These are phyloP conservation scores for Drosophila carrolli DNA, from an alignment of 1,140 invertebrate genomes.

Conservation along the genomic window DNA sequence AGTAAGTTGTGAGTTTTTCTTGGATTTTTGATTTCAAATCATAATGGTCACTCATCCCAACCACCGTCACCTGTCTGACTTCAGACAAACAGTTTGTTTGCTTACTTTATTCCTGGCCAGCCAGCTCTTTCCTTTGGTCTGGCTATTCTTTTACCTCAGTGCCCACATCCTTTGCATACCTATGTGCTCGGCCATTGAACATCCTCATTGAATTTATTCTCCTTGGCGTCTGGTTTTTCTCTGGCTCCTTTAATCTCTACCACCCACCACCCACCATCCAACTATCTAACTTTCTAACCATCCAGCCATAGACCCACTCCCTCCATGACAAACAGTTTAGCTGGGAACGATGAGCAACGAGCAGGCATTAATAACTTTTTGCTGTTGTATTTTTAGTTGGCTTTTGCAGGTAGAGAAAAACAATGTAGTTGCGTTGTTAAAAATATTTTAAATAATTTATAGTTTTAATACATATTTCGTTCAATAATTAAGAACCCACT, in stretches of 20 bases:
- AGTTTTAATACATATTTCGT: too few relatives aligned
- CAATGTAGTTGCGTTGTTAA: neutral
- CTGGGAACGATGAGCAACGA: slow-evolving; percentile 42
- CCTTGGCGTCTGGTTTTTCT: slow-evolving; percentile 14
- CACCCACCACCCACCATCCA: too few relatives aligned
- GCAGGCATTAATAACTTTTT: slow-evolving; percentile 31
- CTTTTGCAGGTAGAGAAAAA: neutral
- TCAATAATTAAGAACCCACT: too few relatives aligned
- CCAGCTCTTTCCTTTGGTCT: neutral
- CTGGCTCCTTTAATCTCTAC: slow-evolving; percentile 10
- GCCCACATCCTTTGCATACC: slow-evolving; percentile 7
- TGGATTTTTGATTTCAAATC: neutral
- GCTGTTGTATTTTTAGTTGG: neutral
- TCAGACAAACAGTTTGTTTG: neutral
- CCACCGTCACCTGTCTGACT: slow-evolving; percentile 9
- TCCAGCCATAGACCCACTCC: neutral
- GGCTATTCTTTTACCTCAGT: neutral
- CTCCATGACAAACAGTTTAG: slow-evolving; percentile 31
- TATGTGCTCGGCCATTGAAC: slow-evolving; percentile 19
- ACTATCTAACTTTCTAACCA: neutral
- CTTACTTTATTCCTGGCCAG: neutral
- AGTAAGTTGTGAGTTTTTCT: too few relatives aligned
- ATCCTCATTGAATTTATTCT: slow-evolving; percentile 40
- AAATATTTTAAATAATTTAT: neutral
- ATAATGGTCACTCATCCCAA: neutral